phyloP scores from a whole-genome alignment of 1,140 invertebrate genomes.

The Neodiprion pinetum region DNA sequence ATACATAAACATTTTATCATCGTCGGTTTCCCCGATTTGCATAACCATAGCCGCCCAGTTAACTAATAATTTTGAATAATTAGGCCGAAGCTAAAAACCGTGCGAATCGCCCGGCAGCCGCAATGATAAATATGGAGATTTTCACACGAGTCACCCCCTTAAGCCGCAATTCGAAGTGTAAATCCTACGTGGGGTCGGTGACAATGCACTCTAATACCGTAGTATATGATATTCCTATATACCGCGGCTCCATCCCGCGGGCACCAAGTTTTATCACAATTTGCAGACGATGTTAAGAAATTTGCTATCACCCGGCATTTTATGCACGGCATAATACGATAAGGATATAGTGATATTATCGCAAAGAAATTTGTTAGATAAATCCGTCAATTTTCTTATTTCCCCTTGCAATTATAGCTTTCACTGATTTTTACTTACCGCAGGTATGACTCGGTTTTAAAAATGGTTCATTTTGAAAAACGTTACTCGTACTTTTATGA shows the following conservation, averaged over 20 bases:
- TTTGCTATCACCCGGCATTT: no score
- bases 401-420: not conserved
- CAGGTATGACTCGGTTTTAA: no score
- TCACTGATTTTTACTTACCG: no score
- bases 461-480: no score
- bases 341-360: not conserved
- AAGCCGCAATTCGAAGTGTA: slow-evolving; percentile 36
- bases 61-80: slow-evolving; percentile 6
- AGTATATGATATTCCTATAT: slow-evolving; percentile 33
- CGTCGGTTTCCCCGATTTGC: not conserved
- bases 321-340: no score
- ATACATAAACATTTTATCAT: slow-evolving; percentile 2
- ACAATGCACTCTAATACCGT: slow-evolving; percentile 36
- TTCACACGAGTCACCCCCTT: slow-evolving; percentile 22
- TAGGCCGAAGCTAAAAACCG: not conserved
- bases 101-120: not conserved
- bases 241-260: not conserved
- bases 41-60: not conserved
- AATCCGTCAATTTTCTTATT: not conserved
- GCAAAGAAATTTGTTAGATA: not conserved
- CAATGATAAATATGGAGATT: slow-evolving; percentile 31
- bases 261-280: slow-evolving; percentile 36
- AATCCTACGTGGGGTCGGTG: slow-evolving; percentile 26
- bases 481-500: no score
- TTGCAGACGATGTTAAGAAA: slow-evolving; percentile 30